Conservation (phyloP, 2,888 invertebrate species). For the Steromphala cineraria region DNA sequence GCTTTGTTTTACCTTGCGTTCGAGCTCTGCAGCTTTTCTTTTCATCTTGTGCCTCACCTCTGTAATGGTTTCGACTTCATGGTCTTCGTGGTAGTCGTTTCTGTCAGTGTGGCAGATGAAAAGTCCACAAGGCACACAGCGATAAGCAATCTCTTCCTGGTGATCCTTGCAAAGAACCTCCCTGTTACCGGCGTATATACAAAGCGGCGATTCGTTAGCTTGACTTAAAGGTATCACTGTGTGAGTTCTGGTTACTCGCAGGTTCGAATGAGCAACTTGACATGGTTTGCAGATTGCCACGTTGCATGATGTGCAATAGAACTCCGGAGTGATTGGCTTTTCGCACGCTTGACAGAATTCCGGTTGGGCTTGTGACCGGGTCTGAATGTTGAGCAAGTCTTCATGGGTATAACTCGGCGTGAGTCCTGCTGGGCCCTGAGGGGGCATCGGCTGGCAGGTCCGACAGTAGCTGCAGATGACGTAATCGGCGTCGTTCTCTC, state of each 20-base stretch:
- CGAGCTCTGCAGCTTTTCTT: neutral
- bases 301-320: neutral
- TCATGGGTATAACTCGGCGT: constrained; percentile 4
- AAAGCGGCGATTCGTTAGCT: neutral
- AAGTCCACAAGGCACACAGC: neutral
- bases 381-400: neutral
- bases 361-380: neutral
- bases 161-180: neutral
- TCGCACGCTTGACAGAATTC: neutral
- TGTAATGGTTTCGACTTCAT: neutral
- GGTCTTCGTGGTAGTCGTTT: neutral
- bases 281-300: neutral
- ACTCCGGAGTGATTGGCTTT: neutral
- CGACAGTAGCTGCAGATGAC: constrained; percentile 16
- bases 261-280: neutral
- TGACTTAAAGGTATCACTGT: neutral
- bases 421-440: neutral
- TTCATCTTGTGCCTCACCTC: constrained; percentile 7
- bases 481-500: neutral
- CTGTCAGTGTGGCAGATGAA: neutral
- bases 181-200: neutral
- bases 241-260: neutral
- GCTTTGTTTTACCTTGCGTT: constrained; percentile 4
- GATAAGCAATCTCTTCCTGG: neutral
- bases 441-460: neutral